Evolutionary conservation across 1,140 invertebrate species (phyloP).

Genomic region (Aricia agestis): DNA sequence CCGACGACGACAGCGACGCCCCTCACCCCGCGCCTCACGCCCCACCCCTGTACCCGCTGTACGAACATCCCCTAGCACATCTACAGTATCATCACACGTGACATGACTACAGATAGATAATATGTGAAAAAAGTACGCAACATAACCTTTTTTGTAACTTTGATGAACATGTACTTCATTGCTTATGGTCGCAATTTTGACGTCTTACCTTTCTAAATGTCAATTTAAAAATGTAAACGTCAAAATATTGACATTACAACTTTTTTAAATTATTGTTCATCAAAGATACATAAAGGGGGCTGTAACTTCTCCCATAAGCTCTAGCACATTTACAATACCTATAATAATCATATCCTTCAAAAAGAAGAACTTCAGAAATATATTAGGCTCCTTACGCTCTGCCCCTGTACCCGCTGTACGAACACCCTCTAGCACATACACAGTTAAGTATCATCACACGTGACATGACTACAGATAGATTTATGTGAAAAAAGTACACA

Average conservation of each 20-base stretch:
- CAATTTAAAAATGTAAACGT: too few species aligned
- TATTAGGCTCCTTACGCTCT: slow-evolving; percentile 48
- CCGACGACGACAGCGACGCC: slow-evolving; percentile 64
- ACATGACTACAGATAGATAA: slow-evolving; percentile 15
- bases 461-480: slow-evolving; percentile 27
- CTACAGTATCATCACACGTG: slow-evolving; percentile 63
- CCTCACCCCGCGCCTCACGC: slow-evolving; percentile 46
- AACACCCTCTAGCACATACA: slow-evolving; percentile 60
- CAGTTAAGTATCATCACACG: slow-evolving; percentile 63
- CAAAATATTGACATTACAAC: too few species aligned
- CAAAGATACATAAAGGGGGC: too few species aligned
- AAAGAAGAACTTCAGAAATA: too few species aligned
- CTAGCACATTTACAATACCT: too few species aligned
- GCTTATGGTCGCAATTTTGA: too few species aligned
- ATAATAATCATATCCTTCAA: too few species aligned
- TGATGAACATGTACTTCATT: too few species aligned
- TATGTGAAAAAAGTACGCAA: not conserved
- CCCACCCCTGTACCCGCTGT: slow-evolving; percentile 58
- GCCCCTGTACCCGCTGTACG: slow-evolving; percentile 60
- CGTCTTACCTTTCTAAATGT: too few species aligned
- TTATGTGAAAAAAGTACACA: not conserved
- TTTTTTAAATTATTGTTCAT: too few species aligned
- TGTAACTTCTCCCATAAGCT: too few species aligned
- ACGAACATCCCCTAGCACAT: slow-evolving; percentile 62
- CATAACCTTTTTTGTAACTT: too few species aligned